A percentile compares a stretch with the other conserved stretches of the same genome.
Evolutionary conservation across 2,888 invertebrate species (phyloP).

Genomic region (Cosmia pyralina): DNA sequence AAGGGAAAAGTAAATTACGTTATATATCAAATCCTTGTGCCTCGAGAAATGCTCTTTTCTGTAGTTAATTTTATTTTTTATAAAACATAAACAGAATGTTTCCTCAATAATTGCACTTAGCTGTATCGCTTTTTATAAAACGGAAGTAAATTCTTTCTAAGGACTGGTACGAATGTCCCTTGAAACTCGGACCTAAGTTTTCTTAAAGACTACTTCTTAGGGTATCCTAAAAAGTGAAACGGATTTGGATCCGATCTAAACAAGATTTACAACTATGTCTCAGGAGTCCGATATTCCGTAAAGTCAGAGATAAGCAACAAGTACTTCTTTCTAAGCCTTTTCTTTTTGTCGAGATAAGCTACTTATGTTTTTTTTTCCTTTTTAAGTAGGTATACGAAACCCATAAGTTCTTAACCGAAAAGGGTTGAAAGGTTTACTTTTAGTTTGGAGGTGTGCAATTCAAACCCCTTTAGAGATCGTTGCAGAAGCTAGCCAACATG

Average conservation of each 20-base stretch:
- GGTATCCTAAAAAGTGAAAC: slow-evolving; percentile 16
- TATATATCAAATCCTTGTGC: background rate
- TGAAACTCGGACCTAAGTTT: slow-evolving; percentile 4
- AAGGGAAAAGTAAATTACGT: slow-evolving; percentile 31
- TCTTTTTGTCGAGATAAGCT: slow-evolving; percentile 31
- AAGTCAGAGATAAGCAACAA: slow-evolving; percentile 58
- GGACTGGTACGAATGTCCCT: slow-evolving; percentile 5
- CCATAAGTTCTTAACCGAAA: slow-evolving; percentile 23
- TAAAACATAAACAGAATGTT: background rate
- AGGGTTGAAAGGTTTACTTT: slow-evolving; percentile 45
- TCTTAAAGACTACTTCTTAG: slow-evolving; percentile 15
- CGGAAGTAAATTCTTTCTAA: background rate
- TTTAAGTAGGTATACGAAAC: slow-evolving; percentile 17
- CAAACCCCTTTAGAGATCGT: slow-evolving; percentile 7
- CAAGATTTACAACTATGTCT: slow-evolving; percentile 52
- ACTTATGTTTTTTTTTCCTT: slow-evolving; percentile 21
- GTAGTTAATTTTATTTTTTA: slow-evolving; percentile 7
- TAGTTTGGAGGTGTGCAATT: slow-evolving; percentile 38
- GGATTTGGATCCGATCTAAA: slow-evolving; percentile 56
- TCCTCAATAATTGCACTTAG: background rate
- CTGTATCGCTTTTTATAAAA: background rate
- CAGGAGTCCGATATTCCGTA: slow-evolving; percentile 40
- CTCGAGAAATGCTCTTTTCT: slow-evolving; percentile 1
- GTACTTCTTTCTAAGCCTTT: slow-evolving; percentile 39
- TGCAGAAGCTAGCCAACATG: background rate